Percentiles rank a stretch among this genome's conserved stretches.
These are phyloP conservation scores for Synanthedon myopaeformis DNA, from an alignment of 2,888 invertebrate species.

Conservation along the genomic window DNA sequence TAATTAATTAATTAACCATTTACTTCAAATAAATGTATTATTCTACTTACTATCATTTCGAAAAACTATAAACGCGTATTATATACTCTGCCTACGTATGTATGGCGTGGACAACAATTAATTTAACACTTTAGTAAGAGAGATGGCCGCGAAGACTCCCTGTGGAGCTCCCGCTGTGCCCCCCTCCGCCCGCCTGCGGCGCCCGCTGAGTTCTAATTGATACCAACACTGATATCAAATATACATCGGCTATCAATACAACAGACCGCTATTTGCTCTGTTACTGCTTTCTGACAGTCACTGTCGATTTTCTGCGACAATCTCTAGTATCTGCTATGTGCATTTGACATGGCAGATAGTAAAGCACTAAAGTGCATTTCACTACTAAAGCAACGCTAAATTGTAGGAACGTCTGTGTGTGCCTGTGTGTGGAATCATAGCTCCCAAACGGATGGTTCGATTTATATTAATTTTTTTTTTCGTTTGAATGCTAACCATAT, in stretches of 20 bases:
- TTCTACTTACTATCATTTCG: no score
- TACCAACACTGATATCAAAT: constrained; percentile 43
- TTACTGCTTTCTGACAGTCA: constrained; percentile 22
- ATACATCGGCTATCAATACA: constrained; percentile 42
- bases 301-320: constrained; percentile 22
- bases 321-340: background rate
- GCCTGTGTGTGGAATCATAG: no score
- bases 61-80: background rate
- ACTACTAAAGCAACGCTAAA: no score
- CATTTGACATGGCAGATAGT: no score
- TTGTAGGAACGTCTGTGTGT: no score
- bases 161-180: constrained; percentile 15
- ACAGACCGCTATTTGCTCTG: constrained; percentile 20
- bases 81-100: background rate
- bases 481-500: no score
- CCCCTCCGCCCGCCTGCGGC: constrained; percentile 24
- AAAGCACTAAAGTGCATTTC: no score
- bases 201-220: constrained; percentile 31
- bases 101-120: constrained; percentile 28
- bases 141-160: constrained; percentile 19
- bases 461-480: no score
- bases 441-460: no score
- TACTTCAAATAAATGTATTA: no score
- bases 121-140: constrained; percentile 46
- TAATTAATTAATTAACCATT: no score